phyloP scores from a whole-genome alignment of 1,140 invertebrate genomes.

The Drosophila sp. region DNA sequence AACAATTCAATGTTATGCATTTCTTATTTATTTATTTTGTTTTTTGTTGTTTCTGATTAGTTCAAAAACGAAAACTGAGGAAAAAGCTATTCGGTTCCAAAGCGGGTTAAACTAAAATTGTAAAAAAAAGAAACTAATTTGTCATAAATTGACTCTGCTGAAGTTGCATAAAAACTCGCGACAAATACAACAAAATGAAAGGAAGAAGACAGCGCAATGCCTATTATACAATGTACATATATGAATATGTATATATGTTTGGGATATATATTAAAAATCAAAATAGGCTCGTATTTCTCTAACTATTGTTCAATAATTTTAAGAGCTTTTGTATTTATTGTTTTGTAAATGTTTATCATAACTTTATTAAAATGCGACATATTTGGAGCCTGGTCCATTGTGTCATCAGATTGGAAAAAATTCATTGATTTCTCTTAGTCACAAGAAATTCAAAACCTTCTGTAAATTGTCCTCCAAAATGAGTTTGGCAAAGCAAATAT shows the following conservation, averaged over 20 bases:
- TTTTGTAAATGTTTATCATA: not conserved
- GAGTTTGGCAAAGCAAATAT: slow-evolving; percentile 19
- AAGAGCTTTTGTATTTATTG: not conserved
- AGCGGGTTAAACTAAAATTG: slow-evolving; percentile 43
- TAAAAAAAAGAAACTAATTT: slow-evolving; percentile 56
- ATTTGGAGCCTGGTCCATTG: not conserved
- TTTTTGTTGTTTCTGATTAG: slow-evolving; percentile 24
- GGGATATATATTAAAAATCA: slow-evolving; percentile 4
- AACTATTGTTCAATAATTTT: slow-evolving; percentile 1
- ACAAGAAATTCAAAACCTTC: slow-evolving; percentile 69
- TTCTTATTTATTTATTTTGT: slow-evolving; percentile 26
- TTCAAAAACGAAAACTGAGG: slow-evolving; percentile 53
- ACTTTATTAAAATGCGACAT: not conserved
- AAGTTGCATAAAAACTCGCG: slow-evolving; percentile 82
- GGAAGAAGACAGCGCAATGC: not conserved
- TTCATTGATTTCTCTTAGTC: slow-evolving; percentile 53
- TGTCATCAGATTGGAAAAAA: slow-evolving; percentile 14
- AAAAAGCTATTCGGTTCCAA: slow-evolving; percentile 65
- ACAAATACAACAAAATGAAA: slow-evolving; percentile 7
- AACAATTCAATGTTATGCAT: slow-evolving; percentile 64
- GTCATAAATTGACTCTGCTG: slow-evolving; percentile 59
- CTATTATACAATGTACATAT: too few species aligned
- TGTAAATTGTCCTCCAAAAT: slow-evolving; percentile 59
- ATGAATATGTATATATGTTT: not conserved
- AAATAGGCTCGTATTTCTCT: not conserved